A percentile compares a stretch with the other conserved stretches of the same genome.
phyloP scores from a whole-genome alignment of 2,888 invertebrate species.

The Griposia aprilina region DNA sequence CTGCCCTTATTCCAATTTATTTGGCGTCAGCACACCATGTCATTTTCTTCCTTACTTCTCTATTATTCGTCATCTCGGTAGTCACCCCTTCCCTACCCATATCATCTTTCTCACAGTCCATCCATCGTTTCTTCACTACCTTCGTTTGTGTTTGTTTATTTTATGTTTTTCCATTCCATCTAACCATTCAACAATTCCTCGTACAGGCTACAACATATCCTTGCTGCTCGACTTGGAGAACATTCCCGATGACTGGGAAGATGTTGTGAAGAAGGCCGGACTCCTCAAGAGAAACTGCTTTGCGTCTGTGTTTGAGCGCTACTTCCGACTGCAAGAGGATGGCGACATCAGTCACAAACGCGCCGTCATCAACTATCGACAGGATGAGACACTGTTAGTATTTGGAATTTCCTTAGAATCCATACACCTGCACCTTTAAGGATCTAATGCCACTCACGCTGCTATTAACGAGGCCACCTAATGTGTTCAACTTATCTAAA shows the following conservation, averaged over 20 bases:
- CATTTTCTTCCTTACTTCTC: background rate
- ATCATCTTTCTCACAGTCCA: background rate
- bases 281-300: slow-evolving; percentile 99
- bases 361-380: slow-evolving; percentile 99
- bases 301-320: slow-evolving; percentile 99
- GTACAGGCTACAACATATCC: slow-evolving; percentile 97
- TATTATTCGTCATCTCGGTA: background rate
- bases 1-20: background rate
- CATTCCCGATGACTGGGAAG: slow-evolving; percentile 97
- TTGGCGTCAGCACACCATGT: background rate
- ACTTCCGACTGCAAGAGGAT: slow-evolving; percentile 99
- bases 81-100: background rate
- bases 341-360: slow-evolving; percentile 97
- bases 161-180: background rate
- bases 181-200: background rate
- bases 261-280: slow-evolving; percentile 97
- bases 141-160: background rate
- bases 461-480: background rate
- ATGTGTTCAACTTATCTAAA: background rate
- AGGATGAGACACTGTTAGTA: slow-evolving; percentile 99
- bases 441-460: background rate
- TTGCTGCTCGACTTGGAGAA: slow-evolving; percentile 97
- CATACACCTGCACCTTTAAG: background rate
- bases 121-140: background rate
- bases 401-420: background rate